Evolutionary conservation across 2,888 invertebrate species (phyloP).

Genomic region (Anodontia alba): DNA sequence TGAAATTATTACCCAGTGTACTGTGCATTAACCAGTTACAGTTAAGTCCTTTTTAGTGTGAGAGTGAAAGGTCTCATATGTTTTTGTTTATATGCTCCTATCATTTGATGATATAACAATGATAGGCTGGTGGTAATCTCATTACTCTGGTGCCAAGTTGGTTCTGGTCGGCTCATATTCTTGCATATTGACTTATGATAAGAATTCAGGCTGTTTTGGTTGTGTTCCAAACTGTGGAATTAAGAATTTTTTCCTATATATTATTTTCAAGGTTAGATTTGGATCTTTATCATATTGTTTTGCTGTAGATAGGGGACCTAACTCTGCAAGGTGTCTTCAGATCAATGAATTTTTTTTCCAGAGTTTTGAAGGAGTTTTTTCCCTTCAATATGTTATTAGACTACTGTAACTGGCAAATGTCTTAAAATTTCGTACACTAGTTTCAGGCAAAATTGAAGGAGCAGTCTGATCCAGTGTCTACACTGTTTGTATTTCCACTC

Average conservation of each 20-base stretch:
- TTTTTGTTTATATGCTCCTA: neutral
- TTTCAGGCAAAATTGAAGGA: no score
- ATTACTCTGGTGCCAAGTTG: neutral
- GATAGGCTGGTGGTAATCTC: neutral
- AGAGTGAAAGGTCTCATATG: neutral
- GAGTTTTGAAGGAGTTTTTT: neutral
- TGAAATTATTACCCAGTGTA: no score
- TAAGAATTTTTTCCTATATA: neutral
- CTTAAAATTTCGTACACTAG: no score
- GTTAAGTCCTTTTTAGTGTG: no score
- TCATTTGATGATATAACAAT: neutral
- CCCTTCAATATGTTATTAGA: no score
- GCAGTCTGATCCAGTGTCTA: no score
- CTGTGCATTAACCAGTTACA: no score
- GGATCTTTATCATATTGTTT: no score
- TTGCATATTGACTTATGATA: neutral
- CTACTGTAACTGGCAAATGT: no score
- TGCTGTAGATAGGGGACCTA: neutral
- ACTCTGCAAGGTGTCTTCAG: neutral
- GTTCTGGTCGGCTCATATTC: neutral
- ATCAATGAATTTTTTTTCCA: neutral
- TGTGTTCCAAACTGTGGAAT: neutral
- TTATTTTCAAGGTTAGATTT: neutral
- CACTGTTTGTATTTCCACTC: no score
- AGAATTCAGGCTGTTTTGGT: neutral